Base-by-base conservation (phyloP, 1,140 invertebrate genomes). In the Listronotus bonariensis region DNA sequence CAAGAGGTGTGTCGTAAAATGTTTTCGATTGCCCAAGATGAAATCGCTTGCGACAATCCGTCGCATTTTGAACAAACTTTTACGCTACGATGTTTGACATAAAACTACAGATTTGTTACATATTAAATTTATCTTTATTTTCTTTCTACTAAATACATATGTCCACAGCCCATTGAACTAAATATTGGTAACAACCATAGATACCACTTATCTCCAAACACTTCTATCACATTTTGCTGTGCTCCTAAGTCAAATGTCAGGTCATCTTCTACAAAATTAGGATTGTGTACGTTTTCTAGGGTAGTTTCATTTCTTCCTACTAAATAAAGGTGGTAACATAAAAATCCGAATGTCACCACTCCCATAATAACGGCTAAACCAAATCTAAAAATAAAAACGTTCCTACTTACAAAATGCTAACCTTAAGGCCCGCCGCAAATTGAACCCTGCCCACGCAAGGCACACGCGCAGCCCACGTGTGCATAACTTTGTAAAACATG, bases 251-350 rank as follows among this genome's bases (percentile, higher is more conserved):
- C 91, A 77, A 91, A 95, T 31, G 89, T 91, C 77, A 92, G 82
- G 76, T 92, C 92, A 74, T 93, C 90, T 67, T 89, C 87, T 17
- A 90, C 87, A 72, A 93, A 92, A 72, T 90, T 84, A 4, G 91
- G 90, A 41, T 89, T 84, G 72, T 90, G 83, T 74, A 93, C 91
- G 18, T 90, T 87, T 78, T 94, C 92, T 88, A 81, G 18, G 82
- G 83, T 74, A 9, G 74, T 74, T 61, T 73, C 64, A 56, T 75
- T 71, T 63, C 63, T 49, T 15, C 56, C 60, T 36, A 70, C 41
- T 12, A 71, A 52, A 32, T 49, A 54, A 11, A 72, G 8, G 43
- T 76, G 71, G 34, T 73, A 74, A 9, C 63, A 51, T 9, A 74
- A 62, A 12, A 75, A 68, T 15, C 66, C 45, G 15, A 65, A 57